Evolutionary conservation across 23 tunicate species (phyloP).

Genomic region (Halocynthia aurantium): DNA sequence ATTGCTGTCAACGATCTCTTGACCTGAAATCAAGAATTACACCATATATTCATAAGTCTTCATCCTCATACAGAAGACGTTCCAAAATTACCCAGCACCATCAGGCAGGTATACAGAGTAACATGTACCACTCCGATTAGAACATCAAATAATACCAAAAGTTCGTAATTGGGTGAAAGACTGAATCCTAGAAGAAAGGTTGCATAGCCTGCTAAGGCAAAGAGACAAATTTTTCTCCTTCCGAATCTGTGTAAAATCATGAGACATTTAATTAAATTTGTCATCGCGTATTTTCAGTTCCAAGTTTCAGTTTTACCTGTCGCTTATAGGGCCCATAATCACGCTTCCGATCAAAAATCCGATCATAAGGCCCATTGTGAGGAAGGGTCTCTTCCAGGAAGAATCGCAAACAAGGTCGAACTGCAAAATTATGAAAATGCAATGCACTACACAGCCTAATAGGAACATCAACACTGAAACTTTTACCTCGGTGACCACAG

Average conservation of each 20-base stretch:
- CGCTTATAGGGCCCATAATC: constrained; percentile 5
- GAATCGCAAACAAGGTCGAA: constrained; percentile 16
- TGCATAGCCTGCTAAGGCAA: not conserved
- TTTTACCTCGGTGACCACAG: constrained; percentile 15
- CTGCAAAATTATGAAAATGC: constrained; percentile 8
- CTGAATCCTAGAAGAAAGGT: not conserved
- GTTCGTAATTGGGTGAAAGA: not conserved
- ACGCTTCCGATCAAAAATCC: constrained; percentile 21
- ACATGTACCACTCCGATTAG: constrained; percentile 8
- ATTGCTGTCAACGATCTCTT: constrained; percentile 20
- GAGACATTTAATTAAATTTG: too few relatives aligned
- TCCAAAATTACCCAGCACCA: constrained; percentile 8
- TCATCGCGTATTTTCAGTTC: not conserved
- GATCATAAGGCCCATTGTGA: constrained; percentile 14
- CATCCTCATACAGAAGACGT: not conserved
- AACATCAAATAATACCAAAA: not conserved
- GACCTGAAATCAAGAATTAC: not conserved
- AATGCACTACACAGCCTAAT: not conserved
- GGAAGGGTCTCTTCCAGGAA: constrained; percentile 24
- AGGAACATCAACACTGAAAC: not conserved
- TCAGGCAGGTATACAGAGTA: constrained; percentile 5
- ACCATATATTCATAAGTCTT: not conserved
- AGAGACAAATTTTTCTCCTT: not conserved
- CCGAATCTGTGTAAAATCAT: not conserved
- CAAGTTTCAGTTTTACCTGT: constrained; percentile 3